Evolutionary conservation across 2,888 invertebrate genomes (phyloP).

Genomic region (Monoplex corrugatus): DNA sequence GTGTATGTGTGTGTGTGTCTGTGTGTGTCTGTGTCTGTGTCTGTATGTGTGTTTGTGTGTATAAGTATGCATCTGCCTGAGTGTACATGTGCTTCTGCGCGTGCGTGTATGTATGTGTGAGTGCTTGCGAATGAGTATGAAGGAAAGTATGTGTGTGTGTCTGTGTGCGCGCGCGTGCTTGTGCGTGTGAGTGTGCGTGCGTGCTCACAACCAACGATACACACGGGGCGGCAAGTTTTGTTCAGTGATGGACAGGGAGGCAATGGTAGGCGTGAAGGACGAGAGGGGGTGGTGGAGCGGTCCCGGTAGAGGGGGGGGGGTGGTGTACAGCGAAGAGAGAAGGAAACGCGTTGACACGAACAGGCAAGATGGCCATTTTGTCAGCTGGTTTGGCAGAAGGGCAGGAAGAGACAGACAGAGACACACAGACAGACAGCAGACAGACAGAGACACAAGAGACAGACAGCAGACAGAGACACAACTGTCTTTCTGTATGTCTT

Average conservation of each 20-base stretch:
- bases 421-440: too few species aligned
- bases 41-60: neutral
- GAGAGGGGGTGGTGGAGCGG: neutral
- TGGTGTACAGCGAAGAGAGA: too few species aligned
- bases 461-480: too few species aligned
- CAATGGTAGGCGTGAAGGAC: neutral
- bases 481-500: neutral
- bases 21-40: constrained; percentile 19
- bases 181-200: neutral
- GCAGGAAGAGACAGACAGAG: too few species aligned
- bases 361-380: neutral
- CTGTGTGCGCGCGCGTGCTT: neutral
- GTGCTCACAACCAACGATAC: neutral
- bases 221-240: too few species aligned
- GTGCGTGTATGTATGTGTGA: constrained; percentile 18
- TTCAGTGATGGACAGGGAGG: neutral
- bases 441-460: too few species aligned
- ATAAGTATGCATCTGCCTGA: neutral
- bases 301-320: neutral
- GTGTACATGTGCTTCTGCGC: constrained; percentile 26
- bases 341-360: too few species aligned
- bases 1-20: neutral
- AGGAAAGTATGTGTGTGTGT: neutral
- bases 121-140: too few species aligned
- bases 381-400: neutral